Evolutionary conservation across 2,888 invertebrate species (phyloP).

Genomic region (Syrphus vitripennis): DNA sequence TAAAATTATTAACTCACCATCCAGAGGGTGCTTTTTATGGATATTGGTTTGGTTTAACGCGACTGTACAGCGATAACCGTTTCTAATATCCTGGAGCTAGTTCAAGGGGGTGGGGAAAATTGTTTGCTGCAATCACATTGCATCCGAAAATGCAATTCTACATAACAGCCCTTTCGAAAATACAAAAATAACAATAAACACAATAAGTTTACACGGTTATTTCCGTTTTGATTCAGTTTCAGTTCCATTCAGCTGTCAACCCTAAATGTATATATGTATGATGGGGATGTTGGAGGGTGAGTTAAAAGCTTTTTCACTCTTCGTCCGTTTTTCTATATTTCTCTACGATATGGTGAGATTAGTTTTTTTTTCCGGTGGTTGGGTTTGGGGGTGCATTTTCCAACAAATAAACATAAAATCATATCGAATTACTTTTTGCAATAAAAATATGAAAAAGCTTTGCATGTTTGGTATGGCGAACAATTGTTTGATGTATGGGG

Average conservation of each 20-base stretch:
- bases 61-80: neutral
- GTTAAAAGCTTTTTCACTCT: slow-evolving; percentile 56
- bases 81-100: slow-evolving; percentile 2
- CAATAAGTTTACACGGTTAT: slow-evolving; percentile 59
- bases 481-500: neutral
- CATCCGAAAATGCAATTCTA: slow-evolving; percentile 56
- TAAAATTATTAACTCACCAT: slow-evolving; percentile 63
- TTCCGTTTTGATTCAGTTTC: slow-evolving; percentile 60
- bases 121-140: slow-evolving; percentile 38
- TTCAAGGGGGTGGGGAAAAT: neutral
- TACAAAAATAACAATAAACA: slow-evolving; percentile 53
- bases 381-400: slow-evolving; percentile 29
- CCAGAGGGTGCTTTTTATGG: slow-evolving; percentile 66
- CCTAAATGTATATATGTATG: neutral
- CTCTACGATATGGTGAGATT: neutral
- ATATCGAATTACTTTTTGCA: slow-evolving; percentile 62
- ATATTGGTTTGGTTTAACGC: slow-evolving; percentile 45
- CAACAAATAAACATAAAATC: slow-evolving; percentile 56
- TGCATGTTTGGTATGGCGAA: slow-evolving; percentile 43
- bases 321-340: neutral
- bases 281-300: neutral
- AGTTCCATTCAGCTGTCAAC: slow-evolving; percentile 60
- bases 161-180: neutral
- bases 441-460: slow-evolving; percentile 53
- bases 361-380: neutral